Conservation (phyloP, 1,140 invertebrate species). For the Philaenus spumarius region DNA sequence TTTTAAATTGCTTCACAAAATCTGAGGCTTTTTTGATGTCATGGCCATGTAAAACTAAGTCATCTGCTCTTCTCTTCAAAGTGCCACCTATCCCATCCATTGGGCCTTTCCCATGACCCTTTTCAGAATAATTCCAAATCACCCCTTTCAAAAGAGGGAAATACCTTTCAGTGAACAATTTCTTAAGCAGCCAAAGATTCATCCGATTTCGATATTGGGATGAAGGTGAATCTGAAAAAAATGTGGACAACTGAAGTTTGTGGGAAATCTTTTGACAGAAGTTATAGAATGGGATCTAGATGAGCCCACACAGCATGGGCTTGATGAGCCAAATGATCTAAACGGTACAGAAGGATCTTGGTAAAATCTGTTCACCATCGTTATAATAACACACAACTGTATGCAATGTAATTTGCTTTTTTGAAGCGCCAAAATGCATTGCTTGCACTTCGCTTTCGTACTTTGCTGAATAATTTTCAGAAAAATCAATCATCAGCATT, state of each 20-base stretch:
- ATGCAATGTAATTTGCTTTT: not conserved
- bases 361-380: not conserved
- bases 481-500: constrained; percentile 10
- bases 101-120: constrained; percentile 14
- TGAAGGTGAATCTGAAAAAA: not conserved
- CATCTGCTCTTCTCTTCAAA: constrained; percentile 12
- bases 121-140: constrained; percentile 14
- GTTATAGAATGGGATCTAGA: not conserved
- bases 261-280: not conserved
- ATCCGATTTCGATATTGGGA: too few relatives aligned
- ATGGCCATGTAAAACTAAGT: constrained; percentile 1
- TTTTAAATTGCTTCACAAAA: constrained; percentile 9
- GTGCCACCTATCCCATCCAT: constrained; percentile 11
- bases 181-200: not conserved
- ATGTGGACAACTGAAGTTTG: not conserved
- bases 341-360: not conserved
- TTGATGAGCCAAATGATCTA: constrained; percentile 2
- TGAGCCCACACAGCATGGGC: not conserved
- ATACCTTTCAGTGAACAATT: not conserved
- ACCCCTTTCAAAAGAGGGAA: constrained; percentile 1
- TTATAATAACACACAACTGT: not conserved
- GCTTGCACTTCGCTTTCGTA: not conserved
- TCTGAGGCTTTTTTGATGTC: not conserved
- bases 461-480: constrained; percentile 6
- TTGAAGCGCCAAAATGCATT: not conserved